These are phyloP conservation scores for Tadarida brasiliensis DNA, from an alignment of 2,797 vertebrate genomes.

Conservation along the genomic window DNA sequence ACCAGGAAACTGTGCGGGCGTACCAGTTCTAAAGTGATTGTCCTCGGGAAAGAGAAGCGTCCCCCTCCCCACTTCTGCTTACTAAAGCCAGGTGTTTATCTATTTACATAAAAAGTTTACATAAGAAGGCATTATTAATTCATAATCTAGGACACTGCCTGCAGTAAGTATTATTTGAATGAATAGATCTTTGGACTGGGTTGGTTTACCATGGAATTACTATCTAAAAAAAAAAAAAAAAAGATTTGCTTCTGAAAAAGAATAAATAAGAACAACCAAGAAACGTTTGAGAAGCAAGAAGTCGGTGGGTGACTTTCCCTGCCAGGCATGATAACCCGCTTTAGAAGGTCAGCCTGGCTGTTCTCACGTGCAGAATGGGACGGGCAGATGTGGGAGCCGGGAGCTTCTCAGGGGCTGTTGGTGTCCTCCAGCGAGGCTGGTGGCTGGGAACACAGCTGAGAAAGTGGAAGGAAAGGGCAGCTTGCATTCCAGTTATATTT, in stretches of 20 bases:
- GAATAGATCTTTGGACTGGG: background rate
- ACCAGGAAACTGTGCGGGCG: rapidly evolving
- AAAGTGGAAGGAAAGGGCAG: background rate
- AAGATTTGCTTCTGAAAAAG: slow-evolving; percentile 14
- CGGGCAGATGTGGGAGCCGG: background rate
- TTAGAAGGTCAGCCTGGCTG: background rate
- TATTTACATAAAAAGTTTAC: background rate
- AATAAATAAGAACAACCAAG: background rate
- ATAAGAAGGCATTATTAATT: background rate
- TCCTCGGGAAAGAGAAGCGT: background rate
- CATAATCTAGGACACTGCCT: background rate
- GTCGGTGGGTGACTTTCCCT: background rate
- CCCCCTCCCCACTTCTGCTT: background rate
- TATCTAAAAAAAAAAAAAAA: background rate
- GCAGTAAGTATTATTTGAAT: background rate
- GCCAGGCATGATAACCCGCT: background rate
- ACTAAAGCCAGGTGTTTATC: background rate
- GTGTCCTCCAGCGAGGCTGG: background rate
- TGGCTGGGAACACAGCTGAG: background rate
- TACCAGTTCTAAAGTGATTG: rapidly evolving
- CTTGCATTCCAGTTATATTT: background rate
- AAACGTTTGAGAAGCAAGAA: background rate
- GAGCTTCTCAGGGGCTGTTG: background rate
- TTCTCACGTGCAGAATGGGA: background rate
- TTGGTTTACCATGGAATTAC: background rate